Evolutionary conservation across 2,888 invertebrate species (phyloP).

Genomic region (Acronicta aceris): DNA sequence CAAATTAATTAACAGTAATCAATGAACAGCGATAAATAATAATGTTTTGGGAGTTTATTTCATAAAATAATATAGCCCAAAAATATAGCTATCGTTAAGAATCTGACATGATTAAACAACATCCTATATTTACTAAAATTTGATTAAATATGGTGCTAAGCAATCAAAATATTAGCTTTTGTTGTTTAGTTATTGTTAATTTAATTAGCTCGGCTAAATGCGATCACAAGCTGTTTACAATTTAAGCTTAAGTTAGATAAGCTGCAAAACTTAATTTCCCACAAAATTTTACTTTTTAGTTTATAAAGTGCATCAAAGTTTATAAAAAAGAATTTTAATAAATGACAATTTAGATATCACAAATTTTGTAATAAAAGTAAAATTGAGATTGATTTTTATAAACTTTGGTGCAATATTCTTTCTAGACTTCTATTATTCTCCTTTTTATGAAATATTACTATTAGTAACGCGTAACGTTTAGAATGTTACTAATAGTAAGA

Average conservation of each 20-base stretch:
- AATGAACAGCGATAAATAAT: conserved; percentile 3
- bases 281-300: conserved; percentile 30
- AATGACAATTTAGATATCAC: conserved; percentile 3
- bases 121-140: conserved; percentile 31
- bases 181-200: conserved; percentile 56
- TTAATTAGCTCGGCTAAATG: conserved; percentile 45
- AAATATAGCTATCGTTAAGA: neutral
- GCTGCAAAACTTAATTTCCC: conserved; percentile 39
- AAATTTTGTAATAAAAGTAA: neutral
- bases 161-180: conserved; percentile 57
- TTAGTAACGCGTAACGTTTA: conserved; percentile 18
- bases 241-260: conserved; percentile 42
- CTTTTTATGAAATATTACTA: conserved; percentile 30
- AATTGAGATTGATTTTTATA: conserved; percentile 13
- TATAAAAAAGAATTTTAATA: conserved; percentile 10
- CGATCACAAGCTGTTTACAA: conserved; percentile 44
- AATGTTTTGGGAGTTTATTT: conserved; percentile 11
- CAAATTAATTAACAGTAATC: conserved; percentile 2
- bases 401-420: conserved; percentile 39
- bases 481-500: conserved; percentile 33
- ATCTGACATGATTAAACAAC: conserved; percentile 6
- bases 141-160: conserved; percentile 69
- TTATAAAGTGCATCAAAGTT: conserved; percentile 35
- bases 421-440: conserved; percentile 18
- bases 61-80: conserved; percentile 3